These are phyloP conservation scores for Chrysolina americana DNA, from an alignment of 2,888 invertebrate genomes.

Conservation along the genomic window DNA sequence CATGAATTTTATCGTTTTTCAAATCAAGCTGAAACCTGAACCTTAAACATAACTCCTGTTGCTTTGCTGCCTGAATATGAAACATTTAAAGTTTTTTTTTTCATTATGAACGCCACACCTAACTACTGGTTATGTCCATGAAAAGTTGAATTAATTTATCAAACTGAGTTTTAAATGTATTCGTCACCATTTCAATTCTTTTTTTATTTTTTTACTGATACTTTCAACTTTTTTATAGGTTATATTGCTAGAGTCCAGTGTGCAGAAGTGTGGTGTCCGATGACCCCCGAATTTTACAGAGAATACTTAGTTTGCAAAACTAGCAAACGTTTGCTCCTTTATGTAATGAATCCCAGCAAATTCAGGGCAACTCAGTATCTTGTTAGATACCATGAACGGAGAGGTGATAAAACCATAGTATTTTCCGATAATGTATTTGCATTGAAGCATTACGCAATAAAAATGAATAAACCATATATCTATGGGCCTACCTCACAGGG, in stretches of 20 bases:
- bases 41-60: too few species aligned
- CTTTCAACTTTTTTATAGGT: conserved; percentile 32
- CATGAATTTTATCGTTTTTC: too few species aligned
- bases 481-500: conserved; percentile 97
- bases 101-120: neutral
- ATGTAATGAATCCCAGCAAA: conserved; percentile 99
- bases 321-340: conserved; percentile 92
- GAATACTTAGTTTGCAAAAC: conserved; percentile 95
- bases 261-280: conserved; percentile 99
- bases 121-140: neutral
- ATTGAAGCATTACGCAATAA: conserved; percentile 95
- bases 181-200: too few species aligned
- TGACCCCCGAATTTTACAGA: conserved; percentile 98
- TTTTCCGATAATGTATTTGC: conserved; percentile 99
- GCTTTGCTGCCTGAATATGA: too few species aligned
- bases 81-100: too few species aligned
- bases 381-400: conserved; percentile 89
- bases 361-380: conserved; percentile 97
- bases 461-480: conserved; percentile 98
- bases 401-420: conserved; percentile 99
- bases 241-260: conserved; percentile 97
- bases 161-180: too few species aligned
- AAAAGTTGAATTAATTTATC: too few species aligned
- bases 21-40: too few species aligned
- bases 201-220: neutral